Conservation (phyloP, 2,888 invertebrate species). For the Psylliodes chrysocephalus region DNA sequence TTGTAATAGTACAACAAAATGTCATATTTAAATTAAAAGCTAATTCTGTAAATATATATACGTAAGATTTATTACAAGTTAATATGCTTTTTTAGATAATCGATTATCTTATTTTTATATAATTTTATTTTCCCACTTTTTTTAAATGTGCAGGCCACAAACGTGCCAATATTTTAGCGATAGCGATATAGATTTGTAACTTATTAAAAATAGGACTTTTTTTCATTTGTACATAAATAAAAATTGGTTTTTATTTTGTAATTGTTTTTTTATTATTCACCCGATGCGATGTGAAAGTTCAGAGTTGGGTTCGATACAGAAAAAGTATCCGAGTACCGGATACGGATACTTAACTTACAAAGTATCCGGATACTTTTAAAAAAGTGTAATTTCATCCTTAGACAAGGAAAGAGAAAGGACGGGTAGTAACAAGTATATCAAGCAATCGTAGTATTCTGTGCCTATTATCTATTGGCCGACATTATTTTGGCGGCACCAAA, state of each 20-base stretch:
- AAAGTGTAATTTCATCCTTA: too few species aligned
- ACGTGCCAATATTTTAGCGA: slow-evolving; percentile 53
- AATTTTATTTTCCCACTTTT: slow-evolving; percentile 26
- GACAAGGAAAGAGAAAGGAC: too few species aligned
- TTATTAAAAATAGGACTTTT: slow-evolving; percentile 40
- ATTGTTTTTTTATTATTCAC: not conserved
- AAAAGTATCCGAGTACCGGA: too few species aligned
- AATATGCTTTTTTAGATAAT: not conserved
- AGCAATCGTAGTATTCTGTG: too few species aligned
- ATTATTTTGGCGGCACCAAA: too few species aligned
- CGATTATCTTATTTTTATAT: not conserved
- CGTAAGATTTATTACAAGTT: not conserved
- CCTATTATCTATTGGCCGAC: too few species aligned
- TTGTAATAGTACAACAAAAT: not conserved
- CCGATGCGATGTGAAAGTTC: too few species aligned
- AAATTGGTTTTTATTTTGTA: slow-evolving; percentile 21
- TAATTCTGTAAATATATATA: slow-evolving; percentile 7
- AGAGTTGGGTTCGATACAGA: too few species aligned
- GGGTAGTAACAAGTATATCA: too few species aligned
- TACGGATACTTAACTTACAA: too few species aligned
- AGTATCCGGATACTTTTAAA: too few species aligned
- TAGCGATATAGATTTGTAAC: slow-evolving; percentile 38
- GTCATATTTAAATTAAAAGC: not conserved
- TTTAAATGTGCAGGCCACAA: slow-evolving; percentile 51
- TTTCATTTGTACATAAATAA: slow-evolving; percentile 42